phyloP scores from a whole-genome alignment of 1,140 invertebrate species.

The Chelonus insularis region DNA sequence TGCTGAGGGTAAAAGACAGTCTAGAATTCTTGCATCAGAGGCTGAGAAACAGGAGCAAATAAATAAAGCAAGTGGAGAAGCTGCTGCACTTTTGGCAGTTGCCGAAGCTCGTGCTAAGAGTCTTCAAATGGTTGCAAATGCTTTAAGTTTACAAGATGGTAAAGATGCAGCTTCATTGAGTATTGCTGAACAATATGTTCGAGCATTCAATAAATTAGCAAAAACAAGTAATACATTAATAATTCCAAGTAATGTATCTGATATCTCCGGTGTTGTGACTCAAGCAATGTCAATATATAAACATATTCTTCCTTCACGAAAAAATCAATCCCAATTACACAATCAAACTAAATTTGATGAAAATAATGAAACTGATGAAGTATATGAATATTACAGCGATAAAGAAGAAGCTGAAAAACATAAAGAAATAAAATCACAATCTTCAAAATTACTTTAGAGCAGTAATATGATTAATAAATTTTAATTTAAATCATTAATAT shows the following conservation, averaged over 20 bases:
- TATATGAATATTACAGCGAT: constrained; percentile 64
- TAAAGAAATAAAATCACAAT: constrained; percentile 33
- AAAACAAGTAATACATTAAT: constrained; percentile 94
- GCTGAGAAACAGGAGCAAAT: constrained; percentile 86
- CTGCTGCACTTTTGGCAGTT: constrained; percentile 81
- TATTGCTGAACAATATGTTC: constrained; percentile 93
- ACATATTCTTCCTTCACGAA: constrained; percentile 59
- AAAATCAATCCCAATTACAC: too few relatives aligned
- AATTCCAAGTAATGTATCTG: constrained; percentile 85
- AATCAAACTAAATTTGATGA: too few relatives aligned
- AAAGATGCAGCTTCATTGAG: constrained; percentile 88
- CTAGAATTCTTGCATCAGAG: constrained; percentile 92
- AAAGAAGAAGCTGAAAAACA: constrained; percentile 58
- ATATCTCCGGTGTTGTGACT: constrained; percentile 81
- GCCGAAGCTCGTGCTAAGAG: constrained; percentile 83
- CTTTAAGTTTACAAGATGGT: constrained; percentile 71
- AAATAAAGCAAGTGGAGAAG: constrained; percentile 85
- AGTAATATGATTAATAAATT: constrained; percentile 11
- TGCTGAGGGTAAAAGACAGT: constrained; percentile 90
- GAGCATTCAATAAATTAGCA: constrained; percentile 90
- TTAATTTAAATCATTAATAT: not conserved
- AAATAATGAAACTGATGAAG: constrained; percentile 35
- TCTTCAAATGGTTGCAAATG: constrained; percentile 72
- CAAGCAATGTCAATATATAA: constrained; percentile 77
- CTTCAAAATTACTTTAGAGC: constrained; percentile 25